These are phyloP conservation scores for Anoplius nigerrimus DNA, from an alignment of 2,888 invertebrate species.

Conservation along the genomic window DNA sequence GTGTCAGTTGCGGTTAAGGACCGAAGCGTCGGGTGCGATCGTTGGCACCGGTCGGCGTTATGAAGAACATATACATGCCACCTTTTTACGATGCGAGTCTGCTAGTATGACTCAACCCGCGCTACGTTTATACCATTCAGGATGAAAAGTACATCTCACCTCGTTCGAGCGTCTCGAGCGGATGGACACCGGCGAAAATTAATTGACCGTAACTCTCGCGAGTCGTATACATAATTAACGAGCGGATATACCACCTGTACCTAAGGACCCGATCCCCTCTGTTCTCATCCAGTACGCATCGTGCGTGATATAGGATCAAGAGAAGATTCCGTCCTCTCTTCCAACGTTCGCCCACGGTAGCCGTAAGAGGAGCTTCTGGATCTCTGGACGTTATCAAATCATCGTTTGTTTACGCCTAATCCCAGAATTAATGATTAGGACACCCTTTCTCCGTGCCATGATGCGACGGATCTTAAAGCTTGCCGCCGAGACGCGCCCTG, in stretches of 20 bases:
- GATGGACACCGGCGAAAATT: conserved; percentile 55
- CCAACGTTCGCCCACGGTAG: conserved; percentile 52
- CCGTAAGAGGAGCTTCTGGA: conserved; percentile 57
- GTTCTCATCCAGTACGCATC: conserved; percentile 22
- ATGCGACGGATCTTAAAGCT: conserved; percentile 71
- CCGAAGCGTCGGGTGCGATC: too few species aligned
- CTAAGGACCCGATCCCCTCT: conserved; percentile 44
- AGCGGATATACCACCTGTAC: conserved; percentile 62
- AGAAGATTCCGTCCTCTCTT: conserved; percentile 52
- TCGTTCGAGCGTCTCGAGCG: conserved; percentile 18
- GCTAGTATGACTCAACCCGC: too few species aligned
- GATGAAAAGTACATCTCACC: conserved; percentile 18
- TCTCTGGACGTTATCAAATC: conserved; percentile 72
- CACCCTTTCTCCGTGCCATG: conserved; percentile 63
- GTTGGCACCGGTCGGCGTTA: too few species aligned
- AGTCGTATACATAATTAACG: conserved; percentile 64
- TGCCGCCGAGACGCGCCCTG: conserved; percentile 50
- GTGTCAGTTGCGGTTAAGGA: too few species aligned
- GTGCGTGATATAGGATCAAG: conserved; percentile 55
- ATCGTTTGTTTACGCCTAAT: conserved; percentile 73
- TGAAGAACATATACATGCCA: too few species aligned
- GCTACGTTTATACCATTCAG: background rate
- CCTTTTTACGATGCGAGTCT: too few species aligned
- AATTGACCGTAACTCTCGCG: conserved; percentile 63
- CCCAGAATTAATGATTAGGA: conserved; percentile 73